Evolutionary conservation across 2,797 vertebrate species (phyloP).

Genomic region (Gambelia wislizenii): DNA sequence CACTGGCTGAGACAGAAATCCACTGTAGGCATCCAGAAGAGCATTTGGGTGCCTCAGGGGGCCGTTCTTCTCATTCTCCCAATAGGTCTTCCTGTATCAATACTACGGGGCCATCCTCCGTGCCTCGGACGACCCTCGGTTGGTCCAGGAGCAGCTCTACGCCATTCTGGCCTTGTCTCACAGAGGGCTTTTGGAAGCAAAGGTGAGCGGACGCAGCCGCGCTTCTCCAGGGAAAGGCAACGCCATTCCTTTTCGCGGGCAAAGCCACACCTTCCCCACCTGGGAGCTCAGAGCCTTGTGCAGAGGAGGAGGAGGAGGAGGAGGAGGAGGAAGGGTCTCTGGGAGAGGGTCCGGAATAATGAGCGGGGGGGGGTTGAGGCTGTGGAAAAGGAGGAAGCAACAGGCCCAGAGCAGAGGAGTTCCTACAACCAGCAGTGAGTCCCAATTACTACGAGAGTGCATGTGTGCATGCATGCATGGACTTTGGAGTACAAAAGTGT

Average conservation of each 20-base stretch:
- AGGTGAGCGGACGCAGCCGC: not conserved
- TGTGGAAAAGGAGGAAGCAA: no score
- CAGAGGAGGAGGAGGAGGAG: not conserved
- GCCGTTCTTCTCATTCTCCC: not conserved
- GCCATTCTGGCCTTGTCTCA: slow-evolving; percentile 9
- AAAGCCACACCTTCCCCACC: not conserved
- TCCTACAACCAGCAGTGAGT: not conserved
- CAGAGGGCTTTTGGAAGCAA: slow-evolving; percentile 17
- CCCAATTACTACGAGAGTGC: not conserved
- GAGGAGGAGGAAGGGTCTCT: not conserved
- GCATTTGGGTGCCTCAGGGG: not conserved
- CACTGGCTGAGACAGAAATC: no score
- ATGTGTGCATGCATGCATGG: no score
- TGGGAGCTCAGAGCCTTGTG: not conserved
- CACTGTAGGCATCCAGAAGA: no score
- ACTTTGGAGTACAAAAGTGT: not conserved
- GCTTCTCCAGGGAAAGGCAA: not conserved
- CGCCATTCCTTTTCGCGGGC: not conserved
- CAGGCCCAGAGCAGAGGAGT: not conserved
- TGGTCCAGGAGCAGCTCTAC: slow-evolving; percentile 19
- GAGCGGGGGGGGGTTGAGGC: not conserved
- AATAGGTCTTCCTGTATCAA: slow-evolving; percentile 32
- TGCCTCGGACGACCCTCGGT: slow-evolving; percentile 19
- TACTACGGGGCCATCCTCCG: slow-evolving; percentile 24
- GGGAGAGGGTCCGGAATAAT: not conserved